Conservation (phyloP, 2,113 vertebrate species). For the Phainopepla nitens region DNA sequence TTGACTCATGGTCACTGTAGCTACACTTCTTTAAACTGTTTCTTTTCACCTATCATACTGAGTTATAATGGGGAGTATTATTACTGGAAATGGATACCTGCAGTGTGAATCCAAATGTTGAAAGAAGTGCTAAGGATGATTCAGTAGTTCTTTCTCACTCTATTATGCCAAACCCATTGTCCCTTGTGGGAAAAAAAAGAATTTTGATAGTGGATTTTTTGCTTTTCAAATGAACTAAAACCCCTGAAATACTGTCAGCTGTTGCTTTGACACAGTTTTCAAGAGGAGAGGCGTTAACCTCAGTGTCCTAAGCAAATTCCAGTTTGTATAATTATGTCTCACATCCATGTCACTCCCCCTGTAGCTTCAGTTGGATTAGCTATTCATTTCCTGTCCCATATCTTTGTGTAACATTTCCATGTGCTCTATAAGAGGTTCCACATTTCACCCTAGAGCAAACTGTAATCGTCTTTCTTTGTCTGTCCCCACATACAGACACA, state of each 20-base stretch:
- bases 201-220: not conserved
- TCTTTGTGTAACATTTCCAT: slow-evolving; percentile 24
- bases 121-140: not conserved
- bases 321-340: slow-evolving; percentile 24
- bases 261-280: not conserved
- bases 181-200: not conserved
- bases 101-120: not conserved
- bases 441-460: slow-evolving; percentile 42
- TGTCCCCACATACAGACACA: not conserved
- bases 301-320: slow-evolving; percentile 12
- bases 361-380: slow-evolving; percentile 35
- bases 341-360: not conserved
- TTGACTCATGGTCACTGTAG: not conserved
- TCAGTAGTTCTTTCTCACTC: not conserved
- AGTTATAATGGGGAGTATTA: not conserved
- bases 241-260: not conserved
- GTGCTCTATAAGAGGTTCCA: slow-evolving; percentile 25
- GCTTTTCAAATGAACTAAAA: not conserved
- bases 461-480: slow-evolving; percentile 36
- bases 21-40: not conserved
- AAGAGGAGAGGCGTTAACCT: slow-evolving; percentile 9
- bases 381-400: slow-evolving; percentile 37
- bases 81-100: not conserved
- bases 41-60: not conserved
- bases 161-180: not conserved